Evolutionary conservation across 1,140 invertebrate species (phyloP).

Genomic region (Achatina immaculata): DNA sequence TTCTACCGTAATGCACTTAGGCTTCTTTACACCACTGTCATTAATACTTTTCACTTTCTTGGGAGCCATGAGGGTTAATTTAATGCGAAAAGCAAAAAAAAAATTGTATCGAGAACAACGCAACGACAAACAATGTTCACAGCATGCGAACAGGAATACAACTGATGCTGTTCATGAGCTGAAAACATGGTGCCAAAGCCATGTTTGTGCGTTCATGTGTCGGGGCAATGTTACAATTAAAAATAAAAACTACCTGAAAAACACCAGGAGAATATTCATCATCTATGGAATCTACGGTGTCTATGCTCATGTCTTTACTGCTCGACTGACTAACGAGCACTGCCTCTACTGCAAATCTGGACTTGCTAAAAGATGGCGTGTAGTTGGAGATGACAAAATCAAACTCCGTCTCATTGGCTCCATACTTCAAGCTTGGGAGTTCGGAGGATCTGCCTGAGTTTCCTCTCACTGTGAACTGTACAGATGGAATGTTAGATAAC

Average conservation of each 20-base stretch:
- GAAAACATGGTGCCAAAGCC: too few species aligned
- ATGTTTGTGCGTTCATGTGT: too few species aligned
- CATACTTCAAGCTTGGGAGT: constrained; percentile 77
- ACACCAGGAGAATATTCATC: constrained; percentile 82
- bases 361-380: constrained; percentile 72
- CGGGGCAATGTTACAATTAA: too few species aligned
- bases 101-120: too few species aligned
- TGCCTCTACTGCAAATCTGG: constrained; percentile 77
- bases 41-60: too few species aligned
- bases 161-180: too few species aligned
- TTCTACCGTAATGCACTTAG: too few species aligned
- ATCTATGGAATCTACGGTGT: constrained; percentile 76
- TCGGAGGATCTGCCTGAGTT: constrained; percentile 45
- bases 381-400: constrained; percentile 77
- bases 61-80: too few species aligned
- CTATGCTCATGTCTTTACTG: constrained; percentile 63
- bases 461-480: constrained; percentile 55
- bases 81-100: too few species aligned
- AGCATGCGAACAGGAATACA: too few species aligned
- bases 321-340: constrained; percentile 72
- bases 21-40: too few species aligned
- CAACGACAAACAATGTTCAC: too few species aligned
- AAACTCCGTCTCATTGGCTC: constrained; percentile 76
- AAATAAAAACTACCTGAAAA: constrained; percentile 80
- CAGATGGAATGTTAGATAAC: background rate